These are phyloP conservation scores for Liopterus haemorrhoidalis DNA, from an alignment of 2,888 invertebrate species.

Conservation along the genomic window DNA sequence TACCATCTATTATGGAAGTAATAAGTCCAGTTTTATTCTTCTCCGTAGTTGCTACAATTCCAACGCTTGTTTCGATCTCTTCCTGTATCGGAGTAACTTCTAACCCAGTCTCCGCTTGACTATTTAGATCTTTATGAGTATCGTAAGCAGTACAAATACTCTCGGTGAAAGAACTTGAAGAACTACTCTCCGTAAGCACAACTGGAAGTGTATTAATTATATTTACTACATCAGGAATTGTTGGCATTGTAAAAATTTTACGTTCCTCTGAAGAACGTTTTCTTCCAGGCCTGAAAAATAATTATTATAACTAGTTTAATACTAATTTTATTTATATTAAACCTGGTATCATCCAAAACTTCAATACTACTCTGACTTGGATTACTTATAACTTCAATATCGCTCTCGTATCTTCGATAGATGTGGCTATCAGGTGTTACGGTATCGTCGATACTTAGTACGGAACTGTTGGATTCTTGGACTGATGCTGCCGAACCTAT, in stretches of 20 bases:
- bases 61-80: constrained; percentile 13
- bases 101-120: constrained; percentile 5
- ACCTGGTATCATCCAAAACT: constrained; percentile 54
- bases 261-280: constrained; percentile 50
- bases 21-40: constrained; percentile 36
- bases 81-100: constrained; percentile 5
- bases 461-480: constrained; percentile 42
- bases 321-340: constrained; percentile 42
- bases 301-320: constrained; percentile 17
- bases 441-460: constrained; percentile 45
- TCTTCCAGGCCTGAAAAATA: constrained; percentile 41
- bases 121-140: constrained; percentile 16
- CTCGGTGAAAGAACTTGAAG: constrained; percentile 57
- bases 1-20: constrained; percentile 48
- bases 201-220: constrained; percentile 27
- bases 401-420: constrained; percentile 54
- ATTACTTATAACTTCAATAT: constrained; percentile 64
- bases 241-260: constrained; percentile 46
- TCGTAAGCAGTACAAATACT: constrained; percentile 58
- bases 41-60: constrained; percentile 30
- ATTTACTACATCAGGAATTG: constrained; percentile 46
- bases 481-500: constrained; percentile 46
- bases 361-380: constrained; percentile 67
- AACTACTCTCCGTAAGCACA: constrained; percentile 54
- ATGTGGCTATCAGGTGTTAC: constrained; percentile 36